Evolutionary conservation across 2,888 invertebrate genomes (phyloP), one percentile per base, ranked within the genome.

Genomic region (Helleia helle): DNA sequence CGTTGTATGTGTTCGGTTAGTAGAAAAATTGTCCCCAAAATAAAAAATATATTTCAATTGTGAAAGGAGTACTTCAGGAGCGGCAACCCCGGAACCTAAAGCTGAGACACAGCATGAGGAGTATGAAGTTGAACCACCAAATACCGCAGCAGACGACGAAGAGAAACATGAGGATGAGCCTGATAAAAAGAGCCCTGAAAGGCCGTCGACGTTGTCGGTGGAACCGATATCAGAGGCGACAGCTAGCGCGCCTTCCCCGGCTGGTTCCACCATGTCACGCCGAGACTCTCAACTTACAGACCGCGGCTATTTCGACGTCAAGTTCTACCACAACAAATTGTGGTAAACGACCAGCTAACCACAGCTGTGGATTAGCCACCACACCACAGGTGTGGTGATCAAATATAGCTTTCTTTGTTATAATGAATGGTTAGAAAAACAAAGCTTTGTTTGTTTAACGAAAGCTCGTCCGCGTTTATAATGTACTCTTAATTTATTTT

Each of bases 241-340:
- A 3, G 38, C 18, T 15, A 40, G 37, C 39, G 52, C 43, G 2
- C 43, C 46, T 4, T 52, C 57, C 1, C 56, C 65, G 4, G 61
- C 58, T 8, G 59, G 58, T 9, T 56, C 56, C 1, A 43, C 53
- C 0, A 17, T 41, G 1, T 50, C 59, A 2, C 69, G 67, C 18
- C 69, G 70, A 22, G 68, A 48, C 48, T 65, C 84, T 5, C 87
- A 87, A 36, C 71, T 85, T 44, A 90, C 91, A 12, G 88, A 89
- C 36, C 87, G 88, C 57, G 91, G 90, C 29, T 91, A 88, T 67
- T 87, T 92, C 54, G 92, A 93, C 73, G 84, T 93, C 29, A 93
- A 93, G 64, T 92, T 91, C 72, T 91, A 91, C 69, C 92, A 92
- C 71, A 92, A 91, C 57, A 90, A 89, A 55, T 81, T 93, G 55